These are phyloP conservation scores for Phyllopteryx taeniolatus DNA, from an alignment of 2,113 vertebrate genomes.

Conservation along the genomic window DNA sequence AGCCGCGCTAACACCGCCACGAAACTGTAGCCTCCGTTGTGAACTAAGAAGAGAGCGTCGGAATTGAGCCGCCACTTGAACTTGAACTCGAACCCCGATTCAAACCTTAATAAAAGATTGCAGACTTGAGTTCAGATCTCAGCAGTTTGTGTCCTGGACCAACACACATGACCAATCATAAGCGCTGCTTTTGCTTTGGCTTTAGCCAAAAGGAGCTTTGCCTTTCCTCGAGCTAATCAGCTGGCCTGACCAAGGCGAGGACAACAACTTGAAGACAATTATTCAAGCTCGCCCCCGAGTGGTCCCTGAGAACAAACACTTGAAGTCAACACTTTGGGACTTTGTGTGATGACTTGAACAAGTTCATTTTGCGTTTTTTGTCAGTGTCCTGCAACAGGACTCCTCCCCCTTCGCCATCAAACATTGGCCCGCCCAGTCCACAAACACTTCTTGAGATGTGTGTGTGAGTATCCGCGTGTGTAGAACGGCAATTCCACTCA, in stretches of 20 bases:
- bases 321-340: background rate
- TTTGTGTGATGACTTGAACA: background rate
- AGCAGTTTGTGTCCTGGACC: background rate
- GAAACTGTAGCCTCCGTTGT: background rate
- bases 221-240: constrained; percentile 64
- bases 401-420: constrained; percentile 6
- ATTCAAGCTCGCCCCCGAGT: constrained; percentile 8
- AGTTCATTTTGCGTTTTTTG: background rate
- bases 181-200: background rate
- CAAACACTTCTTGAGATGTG: constrained; percentile 28
- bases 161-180: background rate
- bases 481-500: background rate
- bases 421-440: constrained; percentile 41
- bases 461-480: constrained; percentile 2
- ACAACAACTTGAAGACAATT: constrained; percentile 52
- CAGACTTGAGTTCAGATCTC: background rate
- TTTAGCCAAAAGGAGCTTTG: constrained; percentile 43
- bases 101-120: background rate
- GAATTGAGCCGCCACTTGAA: background rate
- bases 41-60: background rate
- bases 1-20: background rate
- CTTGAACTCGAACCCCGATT: background rate
- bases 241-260: constrained; percentile 49
- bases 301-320: constrained; percentile 2
- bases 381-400: background rate